phyloP scores from a whole-genome alignment of 2,888 invertebrate species.

The Cynaeus angustus region DNA sequence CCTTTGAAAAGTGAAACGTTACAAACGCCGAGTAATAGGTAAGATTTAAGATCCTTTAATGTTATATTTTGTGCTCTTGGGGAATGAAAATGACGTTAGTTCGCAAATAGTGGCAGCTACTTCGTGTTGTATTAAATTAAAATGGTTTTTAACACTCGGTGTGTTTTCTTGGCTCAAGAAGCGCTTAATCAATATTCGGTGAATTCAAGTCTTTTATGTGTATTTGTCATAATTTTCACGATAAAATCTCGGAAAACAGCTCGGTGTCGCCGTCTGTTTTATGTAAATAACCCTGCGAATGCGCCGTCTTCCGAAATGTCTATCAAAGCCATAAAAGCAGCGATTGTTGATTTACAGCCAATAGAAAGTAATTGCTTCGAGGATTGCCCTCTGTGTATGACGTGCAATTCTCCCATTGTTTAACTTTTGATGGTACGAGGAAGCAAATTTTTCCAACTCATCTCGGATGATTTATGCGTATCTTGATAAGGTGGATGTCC shows the following conservation, averaged over 20 bases:
- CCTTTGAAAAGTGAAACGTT: no score
- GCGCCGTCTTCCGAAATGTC: constrained; percentile 34
- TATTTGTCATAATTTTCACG: constrained; percentile 41
- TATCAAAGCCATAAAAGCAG: constrained; percentile 40
- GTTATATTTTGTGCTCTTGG: no score
- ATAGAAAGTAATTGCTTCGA: constrained; percentile 35
- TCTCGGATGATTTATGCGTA: constrained; percentile 47
- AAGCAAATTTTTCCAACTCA: constrained; percentile 37
- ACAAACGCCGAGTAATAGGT: no score
- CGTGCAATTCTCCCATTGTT: constrained; percentile 38
- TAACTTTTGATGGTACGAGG: constrained; percentile 11
- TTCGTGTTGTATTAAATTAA: neutral
- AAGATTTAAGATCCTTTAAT: no score
- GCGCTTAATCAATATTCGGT: constrained; percentile 21
- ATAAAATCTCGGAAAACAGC: constrained; percentile 41
- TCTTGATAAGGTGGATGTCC: constrained; percentile 42
- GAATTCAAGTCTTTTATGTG: constrained; percentile 40
- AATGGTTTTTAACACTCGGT: neutral
- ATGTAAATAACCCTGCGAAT: constrained; percentile 40
- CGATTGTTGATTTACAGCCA: constrained; percentile 39
- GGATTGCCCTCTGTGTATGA: constrained; percentile 25
- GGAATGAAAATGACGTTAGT: no score
- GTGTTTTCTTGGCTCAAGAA: neutral
- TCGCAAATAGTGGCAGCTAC: neutral
- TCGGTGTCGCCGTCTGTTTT: constrained; percentile 43